Evolutionary conservation across 1,140 invertebrate genomes (phyloP).

Genomic region (Euschistus heros): DNA sequence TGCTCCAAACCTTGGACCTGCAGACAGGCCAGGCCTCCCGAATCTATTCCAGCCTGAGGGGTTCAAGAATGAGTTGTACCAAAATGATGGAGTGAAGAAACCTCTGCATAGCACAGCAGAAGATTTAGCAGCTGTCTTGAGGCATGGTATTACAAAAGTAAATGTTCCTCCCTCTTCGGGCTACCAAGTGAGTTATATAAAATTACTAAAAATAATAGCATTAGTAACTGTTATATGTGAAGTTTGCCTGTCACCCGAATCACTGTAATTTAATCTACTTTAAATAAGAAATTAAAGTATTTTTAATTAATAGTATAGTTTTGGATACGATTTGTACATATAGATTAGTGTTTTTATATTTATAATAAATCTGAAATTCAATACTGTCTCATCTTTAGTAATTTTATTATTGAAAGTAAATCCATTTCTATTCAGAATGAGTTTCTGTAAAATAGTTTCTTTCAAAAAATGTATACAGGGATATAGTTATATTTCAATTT

Average conservation of each 20-base stretch:
- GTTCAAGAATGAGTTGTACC: too few species aligned
- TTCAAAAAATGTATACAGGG: too few species aligned
- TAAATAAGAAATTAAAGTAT: not conserved
- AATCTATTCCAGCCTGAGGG: not conserved
- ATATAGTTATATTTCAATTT: too few species aligned
- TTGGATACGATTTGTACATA: not conserved
- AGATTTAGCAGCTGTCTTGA: slow-evolving; percentile 23
- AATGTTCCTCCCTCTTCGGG: slow-evolving; percentile 12
- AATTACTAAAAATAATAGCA: too few species aligned
- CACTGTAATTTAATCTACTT: not conserved
- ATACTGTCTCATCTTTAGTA: too few species aligned
- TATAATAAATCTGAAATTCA: too few species aligned
- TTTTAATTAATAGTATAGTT: not conserved
- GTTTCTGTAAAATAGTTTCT: too few species aligned
- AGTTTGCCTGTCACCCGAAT: too few species aligned
- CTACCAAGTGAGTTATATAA: slow-evolving; percentile 13
- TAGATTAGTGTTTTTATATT: not conserved
- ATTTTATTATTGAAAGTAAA: too few species aligned
- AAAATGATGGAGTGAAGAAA: slow-evolving; percentile 6
- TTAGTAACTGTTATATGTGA: too few species aligned
- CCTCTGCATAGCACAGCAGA: not conserved
- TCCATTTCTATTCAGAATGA: too few species aligned
- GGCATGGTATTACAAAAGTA: slow-evolving; percentile 22
- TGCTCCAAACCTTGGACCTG: slow-evolving; percentile 58
- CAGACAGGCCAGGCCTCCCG: slow-evolving; percentile 22